Percentiles rank a stretch among this genome's conserved stretches.
Evolutionary conservation across 2,888 invertebrate species (phyloP).

Genomic region (Drosophila parthenogenetica): DNA sequence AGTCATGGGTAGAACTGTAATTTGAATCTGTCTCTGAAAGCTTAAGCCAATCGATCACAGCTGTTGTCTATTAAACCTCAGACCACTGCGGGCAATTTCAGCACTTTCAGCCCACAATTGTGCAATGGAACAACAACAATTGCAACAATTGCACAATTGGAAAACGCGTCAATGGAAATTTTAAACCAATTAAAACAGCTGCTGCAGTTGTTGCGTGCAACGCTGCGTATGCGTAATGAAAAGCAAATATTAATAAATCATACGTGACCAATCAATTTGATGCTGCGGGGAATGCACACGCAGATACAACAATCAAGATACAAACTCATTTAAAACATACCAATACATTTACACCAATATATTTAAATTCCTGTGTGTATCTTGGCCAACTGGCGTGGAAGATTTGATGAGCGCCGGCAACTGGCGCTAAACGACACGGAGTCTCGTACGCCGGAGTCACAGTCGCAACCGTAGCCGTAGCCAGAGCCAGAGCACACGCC

Average conservation of each 20-base stretch:
- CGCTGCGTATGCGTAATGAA: constrained; percentile 77
- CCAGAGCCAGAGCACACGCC: constrained; percentile 52
- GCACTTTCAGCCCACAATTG: not conserved
- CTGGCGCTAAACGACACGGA: constrained; percentile 30
- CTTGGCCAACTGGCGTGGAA: constrained; percentile 31
- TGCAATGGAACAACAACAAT: too few relatives aligned
- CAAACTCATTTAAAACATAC: constrained; percentile 10
- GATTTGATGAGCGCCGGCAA: constrained; percentile 53
- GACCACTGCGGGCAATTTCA: constrained; percentile 67
- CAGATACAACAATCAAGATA: constrained; percentile 14
- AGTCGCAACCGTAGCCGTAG: not conserved
- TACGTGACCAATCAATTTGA: constrained; percentile 77
- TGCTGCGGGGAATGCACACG: constrained; percentile 45
- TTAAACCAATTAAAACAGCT: constrained; percentile 78
- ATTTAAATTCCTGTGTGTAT: not conserved
- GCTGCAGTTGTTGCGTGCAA: constrained; percentile 49
- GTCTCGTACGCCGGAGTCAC: constrained; percentile 4
- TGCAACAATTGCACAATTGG: constrained; percentile 36
- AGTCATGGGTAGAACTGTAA: constrained; percentile 23
- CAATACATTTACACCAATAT: not conserved
- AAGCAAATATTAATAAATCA: constrained; percentile 79
- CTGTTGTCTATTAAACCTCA: constrained; percentile 70
- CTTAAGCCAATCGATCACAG: constrained; percentile 60
- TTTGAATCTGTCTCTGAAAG: constrained; percentile 24
- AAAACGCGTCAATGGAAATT: constrained; percentile 63